These are phyloP conservation scores for Trichogramma dendrolimi DNA, from an alignment of 2,888 invertebrate species.

Conservation along the genomic window DNA sequence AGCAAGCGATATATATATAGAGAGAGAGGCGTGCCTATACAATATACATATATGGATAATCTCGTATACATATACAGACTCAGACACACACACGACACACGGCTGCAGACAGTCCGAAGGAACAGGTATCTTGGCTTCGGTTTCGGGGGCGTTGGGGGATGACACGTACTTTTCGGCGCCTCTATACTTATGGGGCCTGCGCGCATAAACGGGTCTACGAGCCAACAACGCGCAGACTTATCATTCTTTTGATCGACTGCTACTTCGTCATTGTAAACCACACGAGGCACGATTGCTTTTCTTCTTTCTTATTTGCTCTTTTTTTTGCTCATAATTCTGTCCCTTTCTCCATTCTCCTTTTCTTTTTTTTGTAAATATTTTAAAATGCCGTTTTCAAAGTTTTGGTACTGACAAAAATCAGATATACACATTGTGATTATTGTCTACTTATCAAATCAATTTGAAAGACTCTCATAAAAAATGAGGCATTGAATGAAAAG, in stretches of 20 bases:
- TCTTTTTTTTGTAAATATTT: not conserved
- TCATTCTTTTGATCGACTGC: slow-evolving; percentile 17
- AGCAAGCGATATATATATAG: not conserved
- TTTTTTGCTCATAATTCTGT: not conserved
- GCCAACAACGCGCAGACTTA: not conserved
- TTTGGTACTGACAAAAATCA: no score
- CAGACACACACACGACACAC: not conserved
- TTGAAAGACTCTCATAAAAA: no score
- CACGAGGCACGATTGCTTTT: slow-evolving; percentile 8
- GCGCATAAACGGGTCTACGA: slow-evolving; percentile 1
- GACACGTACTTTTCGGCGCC: slow-evolving; percentile 27
- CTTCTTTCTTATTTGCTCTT: not conserved
- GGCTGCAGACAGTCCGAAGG: slow-evolving; percentile 7
- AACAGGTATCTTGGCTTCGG: slow-evolving; percentile 1
- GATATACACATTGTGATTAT: no score
- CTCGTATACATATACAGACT: not conserved
- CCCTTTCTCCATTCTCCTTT: not conserved
- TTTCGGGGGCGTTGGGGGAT: slow-evolving; percentile 12
- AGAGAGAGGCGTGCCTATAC: not conserved
- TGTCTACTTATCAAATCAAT: no score
- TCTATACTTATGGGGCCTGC: not conserved
- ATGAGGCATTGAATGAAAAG: no score
- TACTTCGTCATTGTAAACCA: slow-evolving; percentile 15
- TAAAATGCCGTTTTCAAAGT: no score
- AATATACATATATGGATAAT: slow-evolving; percentile 2